Conservation (phyloP, 2,888 invertebrate species). For the Parelbella ahira region DNA sequence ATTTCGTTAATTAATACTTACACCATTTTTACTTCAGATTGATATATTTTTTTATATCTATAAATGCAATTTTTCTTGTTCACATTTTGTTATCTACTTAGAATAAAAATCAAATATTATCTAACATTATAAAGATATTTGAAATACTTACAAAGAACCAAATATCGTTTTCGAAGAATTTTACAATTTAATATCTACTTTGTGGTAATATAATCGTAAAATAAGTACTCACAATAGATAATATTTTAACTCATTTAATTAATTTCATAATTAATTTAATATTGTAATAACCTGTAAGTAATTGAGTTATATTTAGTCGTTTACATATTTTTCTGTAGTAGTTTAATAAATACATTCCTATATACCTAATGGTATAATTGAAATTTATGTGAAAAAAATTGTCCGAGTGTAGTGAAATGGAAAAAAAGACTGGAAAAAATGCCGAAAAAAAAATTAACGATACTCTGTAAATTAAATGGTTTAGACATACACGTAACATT, state of each 20-base stretch:
- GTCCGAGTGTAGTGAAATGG: constrained; percentile 39
- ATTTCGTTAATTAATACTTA: too few relatives aligned
- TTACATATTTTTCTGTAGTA: constrained; percentile 6
- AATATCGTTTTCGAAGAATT: too few relatives aligned
- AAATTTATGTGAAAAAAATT: constrained; percentile 28
- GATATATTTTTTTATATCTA: too few relatives aligned
- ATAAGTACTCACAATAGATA: constrained; percentile 3
- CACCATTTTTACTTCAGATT: too few relatives aligned
- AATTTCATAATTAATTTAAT: constrained; percentile 18
- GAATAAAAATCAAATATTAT: too few relatives aligned
- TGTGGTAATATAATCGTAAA: neutral
- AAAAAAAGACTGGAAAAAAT: constrained; percentile 55
- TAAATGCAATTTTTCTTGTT: neutral
- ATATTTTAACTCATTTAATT: neutral
- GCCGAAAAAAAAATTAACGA: constrained; percentile 28
- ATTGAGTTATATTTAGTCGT: constrained; percentile 7
- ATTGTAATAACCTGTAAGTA: constrained; percentile 14
- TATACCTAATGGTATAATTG: constrained; percentile 25
- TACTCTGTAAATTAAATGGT: constrained; percentile 28
- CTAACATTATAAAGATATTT: too few relatives aligned
- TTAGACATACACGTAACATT: constrained; percentile 19
- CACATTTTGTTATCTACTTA: too few relatives aligned
- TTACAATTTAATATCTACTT: constrained; percentile 5
- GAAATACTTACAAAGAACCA: too few relatives aligned
- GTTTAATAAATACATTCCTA: constrained; percentile 40